Percentiles rank a stretch among this genome's conserved stretches.
Conservation (phyloP, 2,888 invertebrate species). For the Tachina grossa region DNA sequence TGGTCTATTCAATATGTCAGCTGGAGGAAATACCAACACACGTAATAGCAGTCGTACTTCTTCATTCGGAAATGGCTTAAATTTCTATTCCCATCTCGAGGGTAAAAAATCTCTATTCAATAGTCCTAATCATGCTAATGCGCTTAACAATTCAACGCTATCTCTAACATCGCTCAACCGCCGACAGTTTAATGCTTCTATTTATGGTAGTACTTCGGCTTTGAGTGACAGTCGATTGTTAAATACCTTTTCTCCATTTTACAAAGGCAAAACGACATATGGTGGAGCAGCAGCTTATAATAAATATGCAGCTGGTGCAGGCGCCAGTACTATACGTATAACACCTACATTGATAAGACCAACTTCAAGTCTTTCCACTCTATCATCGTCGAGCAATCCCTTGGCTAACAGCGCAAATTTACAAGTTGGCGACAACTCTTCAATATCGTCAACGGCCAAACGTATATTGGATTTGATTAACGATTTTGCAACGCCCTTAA, state of each 20-base stretch:
- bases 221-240: slow-evolving; percentile 81
- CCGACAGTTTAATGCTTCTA: slow-evolving; percentile 81
- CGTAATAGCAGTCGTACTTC: slow-evolving; percentile 74
- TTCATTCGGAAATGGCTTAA: slow-evolving; percentile 76
- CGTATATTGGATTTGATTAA: slow-evolving; percentile 91
- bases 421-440: slow-evolving; percentile 63
- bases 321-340: slow-evolving; percentile 73
- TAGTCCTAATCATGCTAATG: slow-evolving; percentile 73
- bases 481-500: slow-evolving; percentile 90
- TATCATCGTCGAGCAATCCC: slow-evolving; percentile 77
- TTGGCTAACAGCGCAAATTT: slow-evolving; percentile 54
- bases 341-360: slow-evolving; percentile 78
- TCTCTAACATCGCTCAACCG: slow-evolving; percentile 80
- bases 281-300: slow-evolving; percentile 88
- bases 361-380: slow-evolving; percentile 77
- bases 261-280: slow-evolving; percentile 89
- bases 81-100: slow-evolving; percentile 81
- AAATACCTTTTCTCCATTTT: slow-evolving; percentile 87
- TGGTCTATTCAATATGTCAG: slow-evolving; percentile 73
- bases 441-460: slow-evolving; percentile 86
- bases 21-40: slow-evolving; percentile 64
- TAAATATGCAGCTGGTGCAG: slow-evolving; percentile 76
- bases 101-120: slow-evolving; percentile 82
- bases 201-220: slow-evolving; percentile 82
- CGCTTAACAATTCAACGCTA: slow-evolving; percentile 81